Evolutionary conservation across 2,113 vertebrate species (phyloP), one percentile per base, ranked within the genome.

Genomic region (Arothron firmamentum): DNA sequence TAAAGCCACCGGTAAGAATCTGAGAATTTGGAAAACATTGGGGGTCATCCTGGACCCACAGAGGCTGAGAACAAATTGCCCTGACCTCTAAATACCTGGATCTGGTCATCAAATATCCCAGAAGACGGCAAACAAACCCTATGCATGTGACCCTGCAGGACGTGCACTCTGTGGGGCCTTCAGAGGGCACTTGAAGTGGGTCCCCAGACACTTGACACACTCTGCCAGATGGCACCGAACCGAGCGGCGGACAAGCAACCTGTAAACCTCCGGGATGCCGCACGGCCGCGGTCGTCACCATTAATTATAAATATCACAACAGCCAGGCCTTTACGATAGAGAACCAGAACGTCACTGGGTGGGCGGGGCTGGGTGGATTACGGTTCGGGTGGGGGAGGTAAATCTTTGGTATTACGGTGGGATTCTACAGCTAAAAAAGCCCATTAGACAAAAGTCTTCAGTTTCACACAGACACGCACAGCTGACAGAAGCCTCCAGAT

Each of bases 401-500:
- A 78, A 86, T 92, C 91, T 92, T 92, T 92, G 91, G 91, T 91
- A 91, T 91, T 80, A 85, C 71, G 87, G 90, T 91, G 88, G 91
- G 89, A 88, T 85, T 80, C 86, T 88, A 89, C 87, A 89, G 85
- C 86, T 86, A 90, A 85, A 86, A 85, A 79, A 84, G 84, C 90
- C 90, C 89, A 91, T 91, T 88, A 84, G 84, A 86, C 88, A 49
- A 87, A 89, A 85, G 77, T 88, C 62, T 81, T 87, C 72, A 85
- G 84, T 88, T 86, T 87, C 80, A 89, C 86, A 87, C n/a, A n/a
- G n/a, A n/a, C n/a, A n/a, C n/a, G n/a, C n/a, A n/a, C n/a, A n/a
- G 18, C 18, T 53, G 42, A 52, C 34, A 20, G 0, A 25, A 38
- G 16, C 34, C 34, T 38, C 34, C 34, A 38, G 34, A 28, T 10